These are phyloP conservation scores for Seriola dumerili DNA, from an alignment of 2,113 vertebrate species.

Conservation along the genomic window DNA sequence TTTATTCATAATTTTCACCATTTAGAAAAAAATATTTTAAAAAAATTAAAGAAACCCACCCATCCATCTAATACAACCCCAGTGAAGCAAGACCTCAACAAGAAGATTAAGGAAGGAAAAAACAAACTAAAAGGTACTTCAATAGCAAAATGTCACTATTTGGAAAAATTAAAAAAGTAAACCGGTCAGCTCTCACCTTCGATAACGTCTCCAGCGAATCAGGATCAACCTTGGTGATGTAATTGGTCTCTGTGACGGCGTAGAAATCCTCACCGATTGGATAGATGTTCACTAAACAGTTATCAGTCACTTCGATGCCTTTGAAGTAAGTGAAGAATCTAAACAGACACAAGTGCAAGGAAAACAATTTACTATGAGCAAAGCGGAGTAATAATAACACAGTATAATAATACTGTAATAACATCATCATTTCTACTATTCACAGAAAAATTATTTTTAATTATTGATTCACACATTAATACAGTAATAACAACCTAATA, in stretches of 20 bases:
- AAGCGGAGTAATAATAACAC: neutral
- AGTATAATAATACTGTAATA: too few species aligned
- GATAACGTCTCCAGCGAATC: constrained; percentile 94
- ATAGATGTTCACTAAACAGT: constrained; percentile 95
- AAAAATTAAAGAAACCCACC: too few species aligned
- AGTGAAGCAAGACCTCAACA: neutral
- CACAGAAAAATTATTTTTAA: too few species aligned
- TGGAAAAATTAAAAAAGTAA: neutral
- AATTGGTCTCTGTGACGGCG: constrained; percentile 97
- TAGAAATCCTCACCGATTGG: constrained; percentile 96
- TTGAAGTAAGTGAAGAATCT: constrained; percentile 98
- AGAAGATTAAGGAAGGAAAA: neutral
- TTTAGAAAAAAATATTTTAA: too few species aligned
- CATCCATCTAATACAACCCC: too few species aligned
- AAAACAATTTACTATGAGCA: neutral
- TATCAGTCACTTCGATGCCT: constrained; percentile 95
- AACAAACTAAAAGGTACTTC: neutral
- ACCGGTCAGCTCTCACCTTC: constrained; percentile 84
- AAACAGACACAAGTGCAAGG: neutral
- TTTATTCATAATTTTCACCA: too few species aligned
- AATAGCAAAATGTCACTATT: neutral
- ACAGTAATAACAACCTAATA: too few species aligned
- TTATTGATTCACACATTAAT: too few species aligned
- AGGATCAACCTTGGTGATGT: constrained; percentile 94
- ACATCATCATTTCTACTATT: too few species aligned